A percentile compares a stretch with the other conserved stretches of the same genome.
These are phyloP conservation scores for Loris lydekkerianus DNA, from an alignment of 2,797 vertebrate species.

Conservation along the genomic window DNA sequence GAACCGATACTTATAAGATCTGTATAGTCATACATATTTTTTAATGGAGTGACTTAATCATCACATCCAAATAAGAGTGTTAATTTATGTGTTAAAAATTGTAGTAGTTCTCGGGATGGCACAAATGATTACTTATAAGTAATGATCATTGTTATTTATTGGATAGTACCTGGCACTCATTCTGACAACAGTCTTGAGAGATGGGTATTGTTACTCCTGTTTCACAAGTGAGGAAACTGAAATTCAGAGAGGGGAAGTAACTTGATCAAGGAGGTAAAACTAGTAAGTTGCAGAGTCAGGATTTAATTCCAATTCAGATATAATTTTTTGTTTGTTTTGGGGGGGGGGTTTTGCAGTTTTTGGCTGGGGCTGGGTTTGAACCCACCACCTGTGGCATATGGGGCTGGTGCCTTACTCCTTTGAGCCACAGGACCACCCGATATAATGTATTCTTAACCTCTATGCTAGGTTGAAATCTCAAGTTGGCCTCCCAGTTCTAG, in stretches of 20 bases:
- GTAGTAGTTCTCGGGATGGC: not conserved
- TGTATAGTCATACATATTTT: not conserved
- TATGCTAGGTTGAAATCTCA: constrained; percentile 12
- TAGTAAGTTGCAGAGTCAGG: constrained; percentile 41
- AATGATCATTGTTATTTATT: not conserved
- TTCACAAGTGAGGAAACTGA: constrained; percentile 46
- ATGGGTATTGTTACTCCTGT: not conserved
- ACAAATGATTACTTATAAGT: not conserved
- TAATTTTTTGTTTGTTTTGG: not conserved
- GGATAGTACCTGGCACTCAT: not conserved
- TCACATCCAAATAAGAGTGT: not conserved
- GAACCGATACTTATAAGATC: not conserved
- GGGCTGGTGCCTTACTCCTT: too few relatives aligned
- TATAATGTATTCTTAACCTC: constrained; percentile 35
- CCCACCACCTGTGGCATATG: too few relatives aligned
- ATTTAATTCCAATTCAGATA: not conserved
- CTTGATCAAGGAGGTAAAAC: not conserved
- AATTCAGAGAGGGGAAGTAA: constrained; percentile 11
- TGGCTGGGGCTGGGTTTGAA: too few relatives aligned
- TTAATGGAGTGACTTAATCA: not conserved
- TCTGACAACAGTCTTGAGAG: not conserved
- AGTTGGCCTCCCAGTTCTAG: constrained; percentile 15
- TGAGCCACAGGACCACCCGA: not conserved
- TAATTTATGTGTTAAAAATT: not conserved
- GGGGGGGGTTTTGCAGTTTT: too few relatives aligned